phyloP scores from a whole-genome alignment of 2,888 invertebrate genomes.

The Lydus trimaculatus region DNA sequence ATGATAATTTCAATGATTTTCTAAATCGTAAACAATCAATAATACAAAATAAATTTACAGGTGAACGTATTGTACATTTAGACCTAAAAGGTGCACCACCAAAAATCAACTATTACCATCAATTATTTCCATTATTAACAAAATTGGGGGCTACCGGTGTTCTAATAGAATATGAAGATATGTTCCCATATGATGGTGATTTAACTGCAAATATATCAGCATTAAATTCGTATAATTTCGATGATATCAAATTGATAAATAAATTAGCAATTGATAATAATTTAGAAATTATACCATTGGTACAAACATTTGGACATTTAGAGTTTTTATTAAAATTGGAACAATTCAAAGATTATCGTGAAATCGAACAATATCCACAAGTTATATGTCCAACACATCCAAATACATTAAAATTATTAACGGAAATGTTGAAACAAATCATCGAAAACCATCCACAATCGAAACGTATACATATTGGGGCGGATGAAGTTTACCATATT shows the following conservation, averaged over 20 bases:
- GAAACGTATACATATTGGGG: conserved; percentile 74
- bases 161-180: conserved; percentile 86
- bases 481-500: conserved; percentile 81
- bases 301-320: conserved; percentile 89
- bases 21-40: not conserved
- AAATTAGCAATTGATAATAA: conserved; percentile 64
- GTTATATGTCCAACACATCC: conserved; percentile 75
- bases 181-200: conserved; percentile 78
- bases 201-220: conserved; percentile 69
- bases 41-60: not conserved
- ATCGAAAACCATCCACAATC: conserved; percentile 64
- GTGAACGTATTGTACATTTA: conserved; percentile 68
- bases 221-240: conserved; percentile 68
- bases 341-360: conserved; percentile 72
- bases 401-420: conserved; percentile 66
- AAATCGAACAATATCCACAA: conserved; percentile 67
- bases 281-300: conserved; percentile 77
- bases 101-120: conserved; percentile 67
- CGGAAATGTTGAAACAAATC: conserved; percentile 77
- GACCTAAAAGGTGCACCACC: conserved; percentile 73
- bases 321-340: conserved; percentile 79
- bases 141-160: conserved; percentile 78
- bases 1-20: not conserved
- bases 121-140: conserved; percentile 69
- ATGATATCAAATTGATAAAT: conserved; percentile 64